These are phyloP conservation scores for Tolypeutes matacus DNA, from an alignment of 2,797 vertebrate genomes.

Conservation along the genomic window DNA sequence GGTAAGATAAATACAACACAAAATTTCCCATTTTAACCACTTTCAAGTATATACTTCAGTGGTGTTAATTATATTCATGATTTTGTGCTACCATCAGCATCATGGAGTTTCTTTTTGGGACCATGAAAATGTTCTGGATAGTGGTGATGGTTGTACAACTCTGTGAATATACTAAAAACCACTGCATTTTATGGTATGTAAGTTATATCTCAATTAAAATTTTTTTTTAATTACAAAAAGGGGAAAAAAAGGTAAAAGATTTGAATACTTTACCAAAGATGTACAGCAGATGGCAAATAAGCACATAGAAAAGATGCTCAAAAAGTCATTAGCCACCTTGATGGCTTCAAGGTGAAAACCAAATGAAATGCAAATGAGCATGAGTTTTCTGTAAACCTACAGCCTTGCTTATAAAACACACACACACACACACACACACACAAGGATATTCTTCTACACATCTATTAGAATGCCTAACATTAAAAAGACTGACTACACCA, in stretches of 20 bases:
- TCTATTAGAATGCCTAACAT: neutral
- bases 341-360: too few species aligned
- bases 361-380: too few species aligned
- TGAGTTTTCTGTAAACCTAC: too few species aligned
- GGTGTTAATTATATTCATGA: too few species aligned
- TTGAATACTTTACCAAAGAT: neutral
- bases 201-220: neutral
- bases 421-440: neutral
- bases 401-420: neutral
- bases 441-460: neutral
- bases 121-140: neutral
- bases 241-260: neutral
- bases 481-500: neutral
- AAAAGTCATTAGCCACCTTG: too few species aligned
- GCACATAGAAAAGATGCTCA: too few species aligned
- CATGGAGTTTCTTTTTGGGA: neutral
- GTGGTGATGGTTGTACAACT: neutral
- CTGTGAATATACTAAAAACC: neutral
- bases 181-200: neutral
- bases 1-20: too few species aligned
- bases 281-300: too few species aligned
- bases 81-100: too few species aligned
- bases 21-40: too few species aligned
- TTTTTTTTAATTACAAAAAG: neutral
- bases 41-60: too few species aligned